A percentile compares a stretch with the other conserved stretches of the same genome.
Conservation (phyloP, 1,140 invertebrate species). For the Theocolax elegans region DNA sequence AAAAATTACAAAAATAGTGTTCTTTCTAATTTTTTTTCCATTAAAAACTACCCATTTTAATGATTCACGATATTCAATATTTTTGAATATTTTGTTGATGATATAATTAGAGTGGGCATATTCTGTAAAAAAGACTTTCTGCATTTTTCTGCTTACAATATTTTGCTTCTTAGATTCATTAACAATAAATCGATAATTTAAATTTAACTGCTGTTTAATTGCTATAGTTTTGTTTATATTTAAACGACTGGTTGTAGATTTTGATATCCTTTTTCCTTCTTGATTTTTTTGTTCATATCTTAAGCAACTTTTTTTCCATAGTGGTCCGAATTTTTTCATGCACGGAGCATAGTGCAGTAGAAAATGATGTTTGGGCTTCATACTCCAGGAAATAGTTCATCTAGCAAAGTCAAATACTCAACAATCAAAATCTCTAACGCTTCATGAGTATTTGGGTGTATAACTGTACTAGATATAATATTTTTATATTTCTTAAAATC, state of each 20-base stretch:
- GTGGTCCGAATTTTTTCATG: constrained; percentile 12
- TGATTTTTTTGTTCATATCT: constrained; percentile 22
- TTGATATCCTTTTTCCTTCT: constrained; percentile 21
- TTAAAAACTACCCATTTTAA: too few relatives aligned
- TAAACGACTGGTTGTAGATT: constrained; percentile 3
- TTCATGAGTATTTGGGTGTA: not conserved
- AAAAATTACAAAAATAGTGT: too few relatives aligned
- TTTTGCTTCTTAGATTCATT: not conserved
- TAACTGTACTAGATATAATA: not conserved
- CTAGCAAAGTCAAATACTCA: not conserved
- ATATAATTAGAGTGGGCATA: too few relatives aligned
- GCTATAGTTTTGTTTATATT: constrained; percentile 31
- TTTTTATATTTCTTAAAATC: not conserved
- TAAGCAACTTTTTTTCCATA: constrained; percentile 28
- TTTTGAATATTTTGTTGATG: too few relatives aligned
- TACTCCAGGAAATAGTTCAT: not conserved
- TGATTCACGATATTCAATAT: too few relatives aligned
- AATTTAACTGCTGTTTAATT: constrained; percentile 19
- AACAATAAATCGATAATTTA: not conserved
- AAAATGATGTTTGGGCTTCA: constrained; percentile 31
- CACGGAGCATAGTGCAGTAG: constrained; percentile 4
- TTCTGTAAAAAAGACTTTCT: too few relatives aligned
- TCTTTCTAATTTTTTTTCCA: too few relatives aligned
- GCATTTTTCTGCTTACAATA: too few relatives aligned
- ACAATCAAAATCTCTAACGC: not conserved